Percentiles rank a stretch among this genome's conserved stretches.
Evolutionary conservation across 2,888 invertebrate genomes (phyloP).

Genomic region (Lymantria monacha): DNA sequence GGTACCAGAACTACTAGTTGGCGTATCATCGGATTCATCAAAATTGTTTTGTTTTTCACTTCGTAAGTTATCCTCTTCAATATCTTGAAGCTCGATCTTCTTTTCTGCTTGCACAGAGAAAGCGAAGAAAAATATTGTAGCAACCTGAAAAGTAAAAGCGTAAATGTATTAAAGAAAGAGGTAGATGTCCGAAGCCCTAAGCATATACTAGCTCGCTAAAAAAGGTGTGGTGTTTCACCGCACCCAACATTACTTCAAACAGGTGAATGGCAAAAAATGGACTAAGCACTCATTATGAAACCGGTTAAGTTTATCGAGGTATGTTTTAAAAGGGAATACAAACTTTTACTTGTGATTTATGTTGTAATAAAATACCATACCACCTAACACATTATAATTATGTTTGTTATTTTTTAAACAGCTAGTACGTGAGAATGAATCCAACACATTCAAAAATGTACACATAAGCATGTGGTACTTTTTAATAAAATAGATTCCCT

Average conservation of each 20-base stretch:
- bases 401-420: slow-evolving; percentile 39
- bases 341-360: slow-evolving; percentile 76
- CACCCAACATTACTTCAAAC: slow-evolving; percentile 48
- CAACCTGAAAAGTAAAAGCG: slow-evolving; percentile 72
- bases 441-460: neutral
- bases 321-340: slow-evolving; percentile 60
- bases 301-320: slow-evolving; percentile 54
- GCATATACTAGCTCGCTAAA: slow-evolving; percentile 43
- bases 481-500: neutral
- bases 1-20: slow-evolving; percentile 27
- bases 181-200: slow-evolving; percentile 44
- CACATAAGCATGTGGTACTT: neutral
- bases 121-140: slow-evolving; percentile 54
- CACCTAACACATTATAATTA: slow-evolving; percentile 36
- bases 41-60: slow-evolving; percentile 75
- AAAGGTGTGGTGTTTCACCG: slow-evolving; percentile 48
- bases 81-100: slow-evolving; percentile 88
- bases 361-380: slow-evolving; percentile 55
- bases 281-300: slow-evolving; percentile 65
- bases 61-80: slow-evolving; percentile 86
- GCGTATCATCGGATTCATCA: slow-evolving; percentile 46
- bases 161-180: slow-evolving; percentile 40
- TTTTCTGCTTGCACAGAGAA: slow-evolving; percentile 74
- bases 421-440: slow-evolving; percentile 14
- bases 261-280: slow-evolving; percentile 76